These are phyloP conservation scores for Akabosia matsudoensis DNA, from an alignment of 1,140 invertebrate species.

Conservation along the genomic window DNA sequence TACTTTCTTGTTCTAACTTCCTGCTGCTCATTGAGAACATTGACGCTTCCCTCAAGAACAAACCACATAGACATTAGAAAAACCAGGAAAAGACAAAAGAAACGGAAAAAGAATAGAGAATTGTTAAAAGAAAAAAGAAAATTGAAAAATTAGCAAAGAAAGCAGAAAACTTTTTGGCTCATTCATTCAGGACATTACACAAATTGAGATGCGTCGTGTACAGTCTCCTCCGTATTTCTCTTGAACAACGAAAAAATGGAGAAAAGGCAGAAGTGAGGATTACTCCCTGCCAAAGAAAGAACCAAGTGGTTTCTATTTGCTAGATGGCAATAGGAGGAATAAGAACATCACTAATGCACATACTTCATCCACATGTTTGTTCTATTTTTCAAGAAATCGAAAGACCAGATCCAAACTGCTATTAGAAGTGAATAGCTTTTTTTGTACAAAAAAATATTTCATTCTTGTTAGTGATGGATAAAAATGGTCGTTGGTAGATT, in stretches of 20 bases:
- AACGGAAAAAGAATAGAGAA: not conserved
- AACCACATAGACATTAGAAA: not conserved
- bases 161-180: slow-evolving; percentile 15
- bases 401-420: not conserved
- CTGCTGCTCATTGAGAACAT: not conserved
- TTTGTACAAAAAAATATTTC: too few relatives aligned
- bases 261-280: not conserved
- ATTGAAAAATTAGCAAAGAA: slow-evolving; percentile 25
- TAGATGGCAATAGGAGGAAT: not conserved
- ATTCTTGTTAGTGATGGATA: not conserved
- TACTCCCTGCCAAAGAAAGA: not conserved
- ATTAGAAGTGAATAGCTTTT: too few relatives aligned
- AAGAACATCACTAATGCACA: not conserved
- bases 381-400: not conserved
- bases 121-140: not conserved
- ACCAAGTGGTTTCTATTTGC: not conserved
- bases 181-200: not conserved
- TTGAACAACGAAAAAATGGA: not conserved
- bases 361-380: not conserved
- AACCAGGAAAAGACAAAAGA: slow-evolving; percentile 5
- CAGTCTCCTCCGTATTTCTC: not conserved
- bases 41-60: not conserved
- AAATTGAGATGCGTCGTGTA: slow-evolving; percentile 12
- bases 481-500: not conserved
- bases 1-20: not conserved